Percentiles rank a stretch among this genome's conserved stretches.
Evolutionary conservation across 2,797 vertebrate genomes (phyloP).

Genomic region (Neoniphon sammara): DNA sequence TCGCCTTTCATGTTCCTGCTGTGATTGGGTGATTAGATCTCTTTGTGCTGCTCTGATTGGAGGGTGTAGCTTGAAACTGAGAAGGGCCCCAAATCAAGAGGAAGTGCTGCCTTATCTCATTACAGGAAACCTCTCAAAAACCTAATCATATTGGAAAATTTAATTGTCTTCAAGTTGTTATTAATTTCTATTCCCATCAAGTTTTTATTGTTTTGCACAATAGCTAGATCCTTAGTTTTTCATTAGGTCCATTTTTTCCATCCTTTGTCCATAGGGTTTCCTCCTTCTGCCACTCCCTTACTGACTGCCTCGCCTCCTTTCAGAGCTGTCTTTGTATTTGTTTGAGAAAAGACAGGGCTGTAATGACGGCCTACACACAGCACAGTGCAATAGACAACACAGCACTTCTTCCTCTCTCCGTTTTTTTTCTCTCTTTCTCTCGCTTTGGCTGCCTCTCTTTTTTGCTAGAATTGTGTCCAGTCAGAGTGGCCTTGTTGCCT

Average conservation of each 20-base stretch:
- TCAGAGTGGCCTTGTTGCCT: conserved; percentile 65
- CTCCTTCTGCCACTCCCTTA: conserved; percentile 43
- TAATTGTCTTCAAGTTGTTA: background rate
- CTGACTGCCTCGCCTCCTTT: conserved; percentile 47
- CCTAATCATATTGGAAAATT: background rate
- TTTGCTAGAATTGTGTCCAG: conserved; percentile 66
- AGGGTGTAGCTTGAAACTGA: conserved; percentile 61
- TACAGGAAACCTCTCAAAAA: conserved; percentile 27
- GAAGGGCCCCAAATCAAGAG: conserved; percentile 39
- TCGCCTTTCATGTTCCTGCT: conserved; percentile 63
- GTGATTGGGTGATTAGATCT: conserved; percentile 65
- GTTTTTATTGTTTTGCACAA: conserved; percentile 15
- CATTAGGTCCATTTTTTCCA: conserved; percentile 20
- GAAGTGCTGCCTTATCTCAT: conserved; percentile 30
- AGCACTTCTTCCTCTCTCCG: conserved; percentile 46
- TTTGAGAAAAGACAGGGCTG: conserved; percentile 65
- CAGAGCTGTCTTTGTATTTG: conserved; percentile 69
- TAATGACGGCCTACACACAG: conserved; percentile 53
- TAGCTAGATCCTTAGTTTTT: conserved; percentile 11
- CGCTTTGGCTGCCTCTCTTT: conserved; percentile 34
- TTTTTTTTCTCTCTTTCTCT: conserved; percentile 21
- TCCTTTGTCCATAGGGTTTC: conserved; percentile 37
- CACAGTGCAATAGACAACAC: conserved; percentile 43
- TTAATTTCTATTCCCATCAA: background rate
- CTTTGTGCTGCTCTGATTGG: conserved; percentile 65